A percentile compares a stretch with the other conserved stretches of the same genome.
Evolutionary conservation across 2,797 vertebrate genomes (phyloP).

Genomic region (Sebastes itinus): DNA sequence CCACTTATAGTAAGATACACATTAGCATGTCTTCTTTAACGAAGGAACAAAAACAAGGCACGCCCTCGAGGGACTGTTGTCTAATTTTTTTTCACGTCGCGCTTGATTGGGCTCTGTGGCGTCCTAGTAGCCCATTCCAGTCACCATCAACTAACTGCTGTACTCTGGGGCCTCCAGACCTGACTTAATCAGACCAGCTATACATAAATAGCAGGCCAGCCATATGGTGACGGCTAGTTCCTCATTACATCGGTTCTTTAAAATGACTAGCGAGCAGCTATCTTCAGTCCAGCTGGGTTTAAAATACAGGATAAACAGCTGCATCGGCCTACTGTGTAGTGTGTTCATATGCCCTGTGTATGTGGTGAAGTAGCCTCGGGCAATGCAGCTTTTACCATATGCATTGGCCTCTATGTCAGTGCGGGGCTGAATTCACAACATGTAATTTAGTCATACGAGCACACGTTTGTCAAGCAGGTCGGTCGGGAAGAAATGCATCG

Average conservation of each 20-base stretch:
- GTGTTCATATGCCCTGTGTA: background rate
- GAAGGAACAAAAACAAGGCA: conserved; percentile 52
- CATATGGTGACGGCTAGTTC: conserved; percentile 67
- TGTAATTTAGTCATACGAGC: conserved; percentile 53
- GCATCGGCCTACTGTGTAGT: background rate
- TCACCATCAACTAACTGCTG: conserved; percentile 68
- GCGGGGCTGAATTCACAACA: conserved; percentile 19
- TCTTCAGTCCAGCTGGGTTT: conserved; percentile 5
- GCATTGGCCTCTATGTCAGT: conserved; percentile 22
- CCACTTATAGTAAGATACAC: conserved; percentile 56
- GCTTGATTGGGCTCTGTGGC: conserved; percentile 56
- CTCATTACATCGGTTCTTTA: conserved; percentile 43
- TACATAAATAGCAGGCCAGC: conserved; percentile 73
- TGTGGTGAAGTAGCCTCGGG: conserved; percentile 10
- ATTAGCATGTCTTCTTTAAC: conserved; percentile 65
- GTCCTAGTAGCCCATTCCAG: conserved; percentile 79
- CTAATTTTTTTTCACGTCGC: conserved; percentile 41
- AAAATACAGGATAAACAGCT: conserved; percentile 35
- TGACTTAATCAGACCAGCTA: conserved; percentile 78
- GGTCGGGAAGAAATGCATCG: conserved; percentile 1
- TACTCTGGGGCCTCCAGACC: conserved; percentile 65
- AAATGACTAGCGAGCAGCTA: conserved; percentile 6
- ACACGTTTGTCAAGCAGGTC: conserved; percentile 28
- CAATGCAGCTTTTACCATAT: conserved; percentile 24
- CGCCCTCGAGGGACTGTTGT: conserved; percentile 51